Evolutionary conservation across 2,888 invertebrate species (phyloP), one percentile per base, ranked within the genome.

Genomic region (Deilephila elpenor): DNA sequence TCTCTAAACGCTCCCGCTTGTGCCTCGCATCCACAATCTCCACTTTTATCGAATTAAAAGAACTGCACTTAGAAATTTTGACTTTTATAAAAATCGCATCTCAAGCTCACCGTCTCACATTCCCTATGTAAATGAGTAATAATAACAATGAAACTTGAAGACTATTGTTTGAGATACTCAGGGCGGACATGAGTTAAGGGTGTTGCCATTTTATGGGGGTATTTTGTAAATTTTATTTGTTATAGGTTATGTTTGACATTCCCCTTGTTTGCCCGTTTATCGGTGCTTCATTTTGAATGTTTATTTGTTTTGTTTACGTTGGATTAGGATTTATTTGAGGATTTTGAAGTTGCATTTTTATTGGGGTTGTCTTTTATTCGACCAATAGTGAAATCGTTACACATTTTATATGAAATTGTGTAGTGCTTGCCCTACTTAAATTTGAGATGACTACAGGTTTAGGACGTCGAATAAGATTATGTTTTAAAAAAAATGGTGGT

Each of bases 81-180:
- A 87, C 85, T 88, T 85, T 88, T 89, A 91, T 90, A 91, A 89
- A 91, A 90, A 88, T 86, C 84, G 82, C 88, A 88, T 91, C 87
- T 84, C 79, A 75, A 71, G 11, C 44, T 44, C 82, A 84, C 84
- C 72, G 75, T 56, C 56, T 56, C n/a, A 17, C 75, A 74, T 64
- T 74, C 73, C 29, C 73, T 78, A 79, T 73, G 82, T 70, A 70
- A 70, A 73, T 61, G 71, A 71, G 53, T 25, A 17, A 32, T 37
- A 61, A 84, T 83, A 84, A 85, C 86, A 84, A 82, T 88, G 83
- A 87, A 87, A 82, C 79, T 83, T 82, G 83, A 84, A 78, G 81
- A 82, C 80, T 83, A 86, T 84, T 83, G 87, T 86, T 85, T 79
- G 81, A 82, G 78, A 80, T 61, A 70, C 29, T n/a, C 80, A 73